Evolutionary conservation across 1,140 invertebrate genomes (phyloP), one percentile per base, ranked within the genome.

Genomic region (Yoshiicerus persimilis): DNA sequence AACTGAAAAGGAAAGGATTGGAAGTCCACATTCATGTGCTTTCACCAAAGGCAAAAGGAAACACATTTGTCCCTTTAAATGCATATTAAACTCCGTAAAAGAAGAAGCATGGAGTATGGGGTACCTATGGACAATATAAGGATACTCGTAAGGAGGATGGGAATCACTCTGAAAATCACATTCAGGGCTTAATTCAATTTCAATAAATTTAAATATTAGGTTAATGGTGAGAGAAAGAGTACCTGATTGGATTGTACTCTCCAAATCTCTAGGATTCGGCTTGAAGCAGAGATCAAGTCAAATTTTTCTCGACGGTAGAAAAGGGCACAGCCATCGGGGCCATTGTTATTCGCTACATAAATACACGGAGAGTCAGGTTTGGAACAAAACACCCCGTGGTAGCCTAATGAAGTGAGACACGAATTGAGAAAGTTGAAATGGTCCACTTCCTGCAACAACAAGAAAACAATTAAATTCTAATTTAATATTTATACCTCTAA

Each of bases 321-420:
- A 30, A 97, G 93, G 2, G 96, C 96, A 92, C 96, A 97, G 5
- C 96, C 96, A 92, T 97, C 96, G 0, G 96, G 96, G 1, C 96
- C 96, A n/a, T 87, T 87, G 77, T 87, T 87, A 62, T 94, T 94
- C 86, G 94, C 92, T 62, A 96, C 94, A 90, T 96, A 96, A 23
- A 96, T 92, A 92, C 96, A 96, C 0, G 96, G 96, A 0, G 96
- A 96, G 91, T 96, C 95, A 1, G 96, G 96, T 92, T 97, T 97
- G 0, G 95, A 95, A 90, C 94, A 95, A 92, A 96, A 97, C 77
- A 94, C 93, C 5, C 96, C 96, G 0, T 92, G 91, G 91, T 96
- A 97, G 2, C 96, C 95, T 91, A 95, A 93, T 23, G 93, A 93
- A 2, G 92, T 92, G 80, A 97, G 92, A 13, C 94, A 93, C 34